Evolutionary conservation across 2,888 invertebrate species (phyloP), one percentile per base, ranked within the genome.

Genomic region (Shargacucullia verbasci): DNA sequence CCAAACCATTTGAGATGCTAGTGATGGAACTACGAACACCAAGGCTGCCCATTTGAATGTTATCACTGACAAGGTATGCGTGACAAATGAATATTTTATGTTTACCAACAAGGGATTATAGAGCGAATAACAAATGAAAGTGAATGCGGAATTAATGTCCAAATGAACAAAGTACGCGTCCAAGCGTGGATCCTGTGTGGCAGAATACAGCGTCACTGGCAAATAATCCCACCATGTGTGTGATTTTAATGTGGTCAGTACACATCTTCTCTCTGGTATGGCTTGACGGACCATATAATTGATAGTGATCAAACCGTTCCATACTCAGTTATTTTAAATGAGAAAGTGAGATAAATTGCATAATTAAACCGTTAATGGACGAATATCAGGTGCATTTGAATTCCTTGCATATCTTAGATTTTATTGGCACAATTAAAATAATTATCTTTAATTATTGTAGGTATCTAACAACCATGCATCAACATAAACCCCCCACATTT

Each of bases 131-230:
- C 82, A 78, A 84, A 86, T 81, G 88, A 93, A 91, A 92, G 89
- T 87, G 88, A 90, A 84, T 79, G 84, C 84, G 83, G 83, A 81
- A 81, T 82, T 79, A 74, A 80, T 83, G 80, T 81, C 75, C 75
- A 80, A 79, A 74, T 73, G 78, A 69, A 92, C 91, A 93, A 92
- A 87, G 87, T 61, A 83, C 80, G 88, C 92, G 87, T 81, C 88
- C 81, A 79, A 92, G 81, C 93, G 86, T 90, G 76, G 62, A 84
- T 94, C 93, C 93, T 88, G 86, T 82, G 65, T 81, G 70, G 78
- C 81, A 76, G 78, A 86, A 82, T 69, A 59, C 45, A 49, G 49
- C 50, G 49, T 66, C 56, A 60, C 62, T 38, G 33, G 59, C 60
- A 54, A 60, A 74, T 60, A 52, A 62, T 62, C 8, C 50, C 50